These are phyloP conservation scores for Ctenodactylus gundi DNA, from an alignment of 2,113 vertebrate genomes.

Conservation along the genomic window DNA sequence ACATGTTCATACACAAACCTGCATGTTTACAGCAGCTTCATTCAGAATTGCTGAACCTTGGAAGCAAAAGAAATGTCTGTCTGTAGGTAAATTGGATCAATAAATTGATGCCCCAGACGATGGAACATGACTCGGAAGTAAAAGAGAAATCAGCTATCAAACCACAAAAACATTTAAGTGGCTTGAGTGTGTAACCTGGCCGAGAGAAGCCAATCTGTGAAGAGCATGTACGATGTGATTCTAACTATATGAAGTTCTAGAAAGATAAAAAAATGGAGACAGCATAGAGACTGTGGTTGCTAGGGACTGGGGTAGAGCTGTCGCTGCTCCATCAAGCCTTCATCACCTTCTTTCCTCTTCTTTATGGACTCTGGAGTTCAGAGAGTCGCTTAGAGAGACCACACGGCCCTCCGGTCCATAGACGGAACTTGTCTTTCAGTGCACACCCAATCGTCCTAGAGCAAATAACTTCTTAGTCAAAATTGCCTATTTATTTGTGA, in stretches of 20 bases:
- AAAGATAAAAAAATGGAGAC: background rate
- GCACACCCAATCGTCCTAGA: background rate
- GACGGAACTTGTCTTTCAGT: background rate
- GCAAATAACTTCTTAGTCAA: slow-evolving; percentile 50
- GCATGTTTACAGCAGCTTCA: background rate
- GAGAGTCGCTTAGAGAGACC: background rate
- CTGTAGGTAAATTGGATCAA: background rate
- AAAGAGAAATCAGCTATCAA: background rate
- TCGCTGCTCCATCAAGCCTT: background rate
- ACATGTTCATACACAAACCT: background rate
- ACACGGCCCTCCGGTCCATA: background rate
- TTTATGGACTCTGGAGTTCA: background rate
- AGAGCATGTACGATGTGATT: background rate
- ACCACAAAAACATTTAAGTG: background rate
- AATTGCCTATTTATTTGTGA: slow-evolving; percentile 44
- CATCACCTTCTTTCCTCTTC: background rate
- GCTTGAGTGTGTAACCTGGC: too few relatives aligned
- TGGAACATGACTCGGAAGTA: background rate
- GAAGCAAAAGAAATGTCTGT: background rate
- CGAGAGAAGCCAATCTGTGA: background rate
- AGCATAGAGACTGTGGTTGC: background rate
- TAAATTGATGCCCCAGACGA: background rate
- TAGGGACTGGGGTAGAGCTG: background rate
- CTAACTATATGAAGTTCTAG: background rate
- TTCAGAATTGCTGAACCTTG: background rate